Evolutionary conservation across 2,888 invertebrate genomes (phyloP), one percentile per base, ranked within the genome.

Genomic region (Scotopteryx bipunctaria): DNA sequence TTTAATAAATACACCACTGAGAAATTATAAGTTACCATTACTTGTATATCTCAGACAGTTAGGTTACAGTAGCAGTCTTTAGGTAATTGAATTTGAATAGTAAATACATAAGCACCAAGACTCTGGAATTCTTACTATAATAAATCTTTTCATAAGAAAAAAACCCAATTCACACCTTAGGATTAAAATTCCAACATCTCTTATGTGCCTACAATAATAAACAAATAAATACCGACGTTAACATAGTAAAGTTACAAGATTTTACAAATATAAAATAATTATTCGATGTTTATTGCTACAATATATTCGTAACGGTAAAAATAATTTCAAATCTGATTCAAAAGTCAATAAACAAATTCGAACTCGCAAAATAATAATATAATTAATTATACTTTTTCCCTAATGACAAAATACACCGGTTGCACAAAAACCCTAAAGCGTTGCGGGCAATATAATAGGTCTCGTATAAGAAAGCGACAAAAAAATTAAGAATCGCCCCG

Each of bases 401-500:
- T 83, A 83, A 87, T 86, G 83, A 85, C 81, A 80, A 81, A 76
- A 78, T 77, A 74, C 74, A 77, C 66, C 71, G 69, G 77, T 78
- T 81, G 81, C 79, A 86, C 82, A 88, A 89, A 83, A 83, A 78
- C 86, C 87, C 86, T 84, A 77, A 85, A 87, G 86, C 88, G 81
- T 79, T 80, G 76, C 76, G 76, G 77, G 71, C 82, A 81, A 78
- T 81, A 83, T 83, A 83, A 86, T 83, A 83, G 86, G 83, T 81
- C 69, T 66, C 57, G 62, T 66, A 70, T 73, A 86, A 87, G 85
- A 81, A 85, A 79, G 78, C 81, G 71, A 83, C 81, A 86, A 87
- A 88, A n/a, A 87, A 88, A 87, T 86, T 88, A 85, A 84, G 85
- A 89, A 87, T 90, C 87, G 84, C 86, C 86, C 86, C 89, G 90